Percentiles rank a stretch among this genome's conserved stretches.
Evolutionary conservation across 2,888 invertebrate species (phyloP).

Genomic region (Argynnis bischoffii): DNA sequence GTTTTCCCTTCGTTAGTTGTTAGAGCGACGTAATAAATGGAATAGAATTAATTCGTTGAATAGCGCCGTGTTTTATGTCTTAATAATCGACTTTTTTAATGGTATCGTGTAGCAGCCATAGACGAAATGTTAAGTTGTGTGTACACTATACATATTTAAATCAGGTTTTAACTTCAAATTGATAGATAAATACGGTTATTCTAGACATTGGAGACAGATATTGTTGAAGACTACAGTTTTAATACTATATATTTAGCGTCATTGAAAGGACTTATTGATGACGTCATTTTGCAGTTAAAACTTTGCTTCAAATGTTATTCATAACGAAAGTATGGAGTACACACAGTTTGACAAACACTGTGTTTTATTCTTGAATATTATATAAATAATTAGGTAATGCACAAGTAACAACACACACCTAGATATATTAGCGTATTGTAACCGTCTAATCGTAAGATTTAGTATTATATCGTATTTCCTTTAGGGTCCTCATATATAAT

Average conservation of each 20-base stretch:
- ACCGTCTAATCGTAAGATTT: constrained; percentile 65
- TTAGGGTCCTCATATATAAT: constrained; percentile 64
- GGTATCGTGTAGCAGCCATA: constrained; percentile 13
- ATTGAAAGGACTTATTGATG: neutral
- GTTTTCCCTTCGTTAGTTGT: constrained; percentile 15
- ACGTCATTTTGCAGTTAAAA: constrained; percentile 11
- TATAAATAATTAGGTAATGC: constrained; percentile 40
- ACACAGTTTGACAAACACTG: constrained; percentile 34
- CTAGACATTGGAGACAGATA: neutral
- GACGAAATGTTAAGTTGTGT: constrained; percentile 9
- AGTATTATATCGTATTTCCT: constrained; percentile 66
- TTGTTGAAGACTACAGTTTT: neutral
- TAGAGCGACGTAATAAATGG: constrained; percentile 15
- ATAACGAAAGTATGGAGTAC: constrained; percentile 16
- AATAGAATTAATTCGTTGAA: constrained; percentile 24
- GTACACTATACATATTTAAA: neutral
- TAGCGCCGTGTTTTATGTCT: constrained; percentile 20
- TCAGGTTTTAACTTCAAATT: constrained; percentile 8
- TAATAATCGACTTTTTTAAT: constrained; percentile 14
- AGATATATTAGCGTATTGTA: constrained; percentile 53
- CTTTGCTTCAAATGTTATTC: neutral
- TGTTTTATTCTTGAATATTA: constrained; percentile 30
- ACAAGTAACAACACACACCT: constrained; percentile 42
- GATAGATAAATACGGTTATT: neutral
- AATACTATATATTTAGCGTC: neutral